phyloP scores from a whole-genome alignment of 2,888 invertebrate genomes.

The Baronia brevicornis region DNA sequence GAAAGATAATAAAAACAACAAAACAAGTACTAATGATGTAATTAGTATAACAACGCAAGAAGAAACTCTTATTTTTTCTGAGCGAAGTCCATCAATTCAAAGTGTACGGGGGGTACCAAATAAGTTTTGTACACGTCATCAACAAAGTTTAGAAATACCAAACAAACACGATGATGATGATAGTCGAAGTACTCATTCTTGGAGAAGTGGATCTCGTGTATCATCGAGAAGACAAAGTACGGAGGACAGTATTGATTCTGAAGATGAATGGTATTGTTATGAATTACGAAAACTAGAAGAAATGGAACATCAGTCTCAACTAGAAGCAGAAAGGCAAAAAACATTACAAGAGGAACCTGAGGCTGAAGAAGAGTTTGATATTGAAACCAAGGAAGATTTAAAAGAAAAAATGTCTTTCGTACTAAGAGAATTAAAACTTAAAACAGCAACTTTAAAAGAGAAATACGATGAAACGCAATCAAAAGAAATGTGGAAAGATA shows the following conservation, averaged over 20 bases:
- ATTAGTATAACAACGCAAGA: slow-evolving; percentile 55
- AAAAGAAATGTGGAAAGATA: slow-evolving; percentile 62
- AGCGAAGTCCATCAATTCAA: slow-evolving; percentile 80
- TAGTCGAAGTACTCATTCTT: slow-evolving; percentile 89
- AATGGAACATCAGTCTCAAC: slow-evolving; percentile 83
- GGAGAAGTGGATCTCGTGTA: slow-evolving; percentile 88
- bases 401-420: slow-evolving; percentile 89
- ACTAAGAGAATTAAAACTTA: slow-evolving; percentile 82
- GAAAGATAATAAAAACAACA: slow-evolving; percentile 45
- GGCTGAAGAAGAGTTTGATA: slow-evolving; percentile 60
- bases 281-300: slow-evolving; percentile 91
- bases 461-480: slow-evolving; percentile 55
- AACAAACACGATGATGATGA: slow-evolving; percentile 87
- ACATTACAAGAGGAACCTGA: slow-evolving; percentile 77
- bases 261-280: slow-evolving; percentile 95
- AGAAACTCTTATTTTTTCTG: slow-evolving; percentile 67
- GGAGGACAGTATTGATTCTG: slow-evolving; percentile 94
- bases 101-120: slow-evolving; percentile 75
- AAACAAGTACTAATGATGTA: slow-evolving; percentile 57
- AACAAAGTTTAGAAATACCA: slow-evolving; percentile 88
- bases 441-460: slow-evolving; percentile 72
- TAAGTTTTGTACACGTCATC: slow-evolving; percentile 80
- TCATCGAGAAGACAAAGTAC: slow-evolving; percentile 93
- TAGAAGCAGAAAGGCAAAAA: slow-evolving; percentile 79
- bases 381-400: slow-evolving; percentile 79